Evolutionary conservation across 2,113 vertebrate species (phyloP).

Genomic region (Xiphorhynchus elegans): DNA sequence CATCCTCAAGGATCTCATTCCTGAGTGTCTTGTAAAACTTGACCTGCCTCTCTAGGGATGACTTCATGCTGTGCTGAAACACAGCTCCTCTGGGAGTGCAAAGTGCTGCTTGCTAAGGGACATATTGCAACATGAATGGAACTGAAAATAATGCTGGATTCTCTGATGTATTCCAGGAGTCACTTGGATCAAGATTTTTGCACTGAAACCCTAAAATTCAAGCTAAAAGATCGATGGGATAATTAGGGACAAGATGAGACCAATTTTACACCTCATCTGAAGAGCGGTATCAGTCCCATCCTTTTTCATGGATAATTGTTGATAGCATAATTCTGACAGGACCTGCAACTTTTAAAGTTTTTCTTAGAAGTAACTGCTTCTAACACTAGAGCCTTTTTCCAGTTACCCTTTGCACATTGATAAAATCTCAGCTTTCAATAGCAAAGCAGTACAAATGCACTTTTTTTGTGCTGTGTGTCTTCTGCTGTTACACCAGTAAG

Average conservation of each 20-base stretch:
- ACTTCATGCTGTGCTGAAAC: background rate
- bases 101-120: background rate
- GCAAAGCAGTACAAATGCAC: background rate
- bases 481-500: slow-evolving; percentile 7
- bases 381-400: background rate
- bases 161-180: background rate
- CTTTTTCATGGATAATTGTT: background rate
- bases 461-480: background rate
- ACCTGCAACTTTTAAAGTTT: background rate
- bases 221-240: background rate
- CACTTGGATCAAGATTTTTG: background rate
- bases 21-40: background rate
- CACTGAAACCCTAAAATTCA: background rate
- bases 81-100: background rate
- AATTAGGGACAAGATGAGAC: background rate
- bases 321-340: background rate
- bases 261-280: background rate
- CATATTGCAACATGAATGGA: background rate
- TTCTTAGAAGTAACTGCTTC: background rate
- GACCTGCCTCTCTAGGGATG: background rate
- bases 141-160: background rate
- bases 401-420: background rate
- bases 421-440: background rate
- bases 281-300: background rate
- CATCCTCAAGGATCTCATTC: slow-evolving; percentile 35